Conservation (phyloP, 2,797 vertebrate species). For the Microctenopoma lineatum region DNA sequence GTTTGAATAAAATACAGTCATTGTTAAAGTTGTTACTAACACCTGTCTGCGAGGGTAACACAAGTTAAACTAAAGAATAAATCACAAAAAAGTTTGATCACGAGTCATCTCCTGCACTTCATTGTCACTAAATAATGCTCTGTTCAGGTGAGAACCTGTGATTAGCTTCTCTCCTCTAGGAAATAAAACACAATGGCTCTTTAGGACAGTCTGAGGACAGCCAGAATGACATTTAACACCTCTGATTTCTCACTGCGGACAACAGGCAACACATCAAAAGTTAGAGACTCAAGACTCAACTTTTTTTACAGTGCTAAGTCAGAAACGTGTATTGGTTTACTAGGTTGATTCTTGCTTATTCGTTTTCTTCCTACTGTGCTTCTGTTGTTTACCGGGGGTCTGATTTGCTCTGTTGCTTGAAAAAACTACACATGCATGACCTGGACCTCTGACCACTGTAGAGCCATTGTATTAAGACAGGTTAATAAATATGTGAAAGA, state of each 20-base stretch:
- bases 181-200: conserved; percentile 3
- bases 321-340: not conserved
- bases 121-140: not conserved
- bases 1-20: no score
- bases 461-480: conserved; percentile 5
- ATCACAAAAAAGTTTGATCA: no score
- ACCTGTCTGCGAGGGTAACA: no score
- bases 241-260: not conserved
- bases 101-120: no score
- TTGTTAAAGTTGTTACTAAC: no score
- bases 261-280: not conserved
- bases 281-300: not conserved
- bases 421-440: not conserved
- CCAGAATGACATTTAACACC: not conserved
- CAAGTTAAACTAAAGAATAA: no score
- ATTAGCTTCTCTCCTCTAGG: not conserved
- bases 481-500: conserved; percentile 27
- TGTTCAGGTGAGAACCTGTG: not conserved
- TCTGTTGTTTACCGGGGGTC: not conserved
- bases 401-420: conserved; percentile 6
- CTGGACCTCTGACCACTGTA: not conserved
- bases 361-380: not conserved
- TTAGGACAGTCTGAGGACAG: not conserved
- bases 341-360: not conserved
- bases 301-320: not conserved